Evolutionary conservation across 2,888 invertebrate genomes (phyloP).

Genomic region (Ichneumoninae sp.): DNA sequence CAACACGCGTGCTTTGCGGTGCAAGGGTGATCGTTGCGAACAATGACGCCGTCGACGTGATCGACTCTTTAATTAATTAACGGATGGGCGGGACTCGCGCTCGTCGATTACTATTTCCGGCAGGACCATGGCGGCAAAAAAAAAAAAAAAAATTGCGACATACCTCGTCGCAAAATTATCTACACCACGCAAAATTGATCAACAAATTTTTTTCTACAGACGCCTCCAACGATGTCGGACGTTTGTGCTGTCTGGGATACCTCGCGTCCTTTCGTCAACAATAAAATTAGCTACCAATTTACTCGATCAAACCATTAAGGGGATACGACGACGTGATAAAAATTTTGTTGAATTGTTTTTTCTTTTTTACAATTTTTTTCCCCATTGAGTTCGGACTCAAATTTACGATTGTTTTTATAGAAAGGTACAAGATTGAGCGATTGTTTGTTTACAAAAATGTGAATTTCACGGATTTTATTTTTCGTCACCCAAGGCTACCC

Average conservation of each 20-base stretch:
- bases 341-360: not conserved
- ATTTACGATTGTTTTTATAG: not conserved
- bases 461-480: not conserved
- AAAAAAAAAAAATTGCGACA: not conserved
- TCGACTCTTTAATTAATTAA: slow-evolving; percentile 30
- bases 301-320: not conserved
- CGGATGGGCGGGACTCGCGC: slow-evolving; percentile 16
- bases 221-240: not conserved
- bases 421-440: not conserved
- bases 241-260: slow-evolving; percentile 21
- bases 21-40: slow-evolving; percentile 43
- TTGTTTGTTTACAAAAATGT: not conserved
- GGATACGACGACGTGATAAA: not conserved
- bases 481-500: not conserved
- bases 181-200: not conserved
- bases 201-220: not conserved
- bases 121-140: not conserved
- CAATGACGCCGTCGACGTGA: slow-evolving; percentile 53
- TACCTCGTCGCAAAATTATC: not conserved
- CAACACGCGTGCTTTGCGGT: slow-evolving; percentile 50
- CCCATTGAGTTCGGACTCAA: not conserved
- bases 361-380: not conserved
- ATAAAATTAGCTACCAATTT: not conserved
- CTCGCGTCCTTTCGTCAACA: not conserved
- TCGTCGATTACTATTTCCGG: slow-evolving; percentile 10